phyloP scores from a whole-genome alignment of 2,113 vertebrate species.

The Raja brachyura region DNA sequence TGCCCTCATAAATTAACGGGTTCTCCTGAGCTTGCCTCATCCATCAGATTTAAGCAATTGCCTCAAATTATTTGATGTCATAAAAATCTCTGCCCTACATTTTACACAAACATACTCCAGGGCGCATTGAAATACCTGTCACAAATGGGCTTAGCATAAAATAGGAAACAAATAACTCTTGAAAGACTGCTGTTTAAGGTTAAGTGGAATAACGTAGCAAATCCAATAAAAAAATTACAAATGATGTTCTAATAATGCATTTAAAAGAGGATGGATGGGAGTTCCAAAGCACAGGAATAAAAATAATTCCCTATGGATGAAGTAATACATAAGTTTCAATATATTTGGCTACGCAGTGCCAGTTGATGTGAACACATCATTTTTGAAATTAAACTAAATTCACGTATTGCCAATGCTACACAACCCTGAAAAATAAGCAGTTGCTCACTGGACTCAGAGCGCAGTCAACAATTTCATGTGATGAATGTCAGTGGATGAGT shows the following conservation, averaged over 20 bases:
- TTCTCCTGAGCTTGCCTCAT: background rate
- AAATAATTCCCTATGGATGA: too few relatives aligned
- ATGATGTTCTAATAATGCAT: constrained; percentile 7
- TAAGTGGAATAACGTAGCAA: background rate
- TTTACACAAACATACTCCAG: background rate
- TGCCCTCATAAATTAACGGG: background rate
- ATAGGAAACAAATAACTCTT: background rate
- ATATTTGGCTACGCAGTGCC: background rate
- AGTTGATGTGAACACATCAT: background rate
- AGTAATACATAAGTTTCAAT: background rate
- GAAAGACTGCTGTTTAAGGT: background rate
- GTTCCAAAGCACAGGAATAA: background rate
- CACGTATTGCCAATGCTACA: too few relatives aligned
- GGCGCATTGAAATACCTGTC: background rate
- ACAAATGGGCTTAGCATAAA: background rate
- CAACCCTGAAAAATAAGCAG: too few relatives aligned
- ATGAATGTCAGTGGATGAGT: too few relatives aligned
- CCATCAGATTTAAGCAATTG: constrained; percentile 1
- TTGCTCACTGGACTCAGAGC: too few relatives aligned
- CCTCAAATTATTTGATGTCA: background rate
- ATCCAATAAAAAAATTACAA: background rate
- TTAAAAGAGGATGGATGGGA: background rate
- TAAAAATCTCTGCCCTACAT: background rate
- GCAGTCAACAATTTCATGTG: too few relatives aligned
- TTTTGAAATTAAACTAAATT: background rate